Evolutionary conservation across 2,113 vertebrate genomes (phyloP), one percentile per base, ranked within the genome.

Genomic region (Clarias magur): DNA sequence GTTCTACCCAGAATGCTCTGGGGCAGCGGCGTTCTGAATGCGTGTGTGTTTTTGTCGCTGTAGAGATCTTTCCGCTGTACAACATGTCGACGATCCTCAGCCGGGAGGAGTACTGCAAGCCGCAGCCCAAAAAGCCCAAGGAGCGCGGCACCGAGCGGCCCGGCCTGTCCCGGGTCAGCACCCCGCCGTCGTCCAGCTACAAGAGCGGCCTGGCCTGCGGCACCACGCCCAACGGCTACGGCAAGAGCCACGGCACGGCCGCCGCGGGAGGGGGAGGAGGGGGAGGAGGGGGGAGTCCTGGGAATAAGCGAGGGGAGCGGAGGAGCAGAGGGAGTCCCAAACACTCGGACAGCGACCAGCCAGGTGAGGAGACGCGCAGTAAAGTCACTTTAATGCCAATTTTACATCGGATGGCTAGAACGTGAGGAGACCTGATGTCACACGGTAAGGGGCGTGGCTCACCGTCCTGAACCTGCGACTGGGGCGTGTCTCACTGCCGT

Each of bases 21-120:
- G 78, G 54, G 54, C 27, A 59, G 2, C 15, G 0, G 4, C 9
- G 78, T 34, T 1, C 10, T 3, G 5, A n/a, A 4, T 48, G 42
- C 57, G 48, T 34, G 19, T 80, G 25, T 86, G n/a, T 78, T 70
- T 0, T 90, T 95, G 57, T 90, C n/a, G 21, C 57, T 81, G 79
- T 13, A 97, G 96, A 97, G 93, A 96, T 97, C 76, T 96, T 97
- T 93, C 96, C 96, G 89, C 94, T 97, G 79, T 97, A 96, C 0
- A 96, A 96, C 78, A 96, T 97, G 96, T 96, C 96, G 68, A 96
- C 94, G 91, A 96, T 96, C 79, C 95, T 97, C 30, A 96, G 94
- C 73, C 93, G 96, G 65, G 96, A 96, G 91, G 96, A 97, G 48
- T 96, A 96, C 92, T 94, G 93, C 92, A 97, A 97, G 88, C 96